Evolutionary conservation across 2,888 invertebrate species (phyloP).

Genomic region (Halocaridina rubra): DNA sequence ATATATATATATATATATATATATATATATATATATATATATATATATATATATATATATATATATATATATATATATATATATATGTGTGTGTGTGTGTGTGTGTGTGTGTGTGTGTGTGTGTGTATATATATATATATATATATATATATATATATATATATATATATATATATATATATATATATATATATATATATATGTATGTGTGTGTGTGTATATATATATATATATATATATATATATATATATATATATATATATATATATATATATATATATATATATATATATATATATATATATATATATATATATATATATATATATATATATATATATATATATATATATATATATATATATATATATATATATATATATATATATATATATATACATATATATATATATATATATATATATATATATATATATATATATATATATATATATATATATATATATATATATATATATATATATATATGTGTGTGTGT

Average conservation of each 20-base stretch:
- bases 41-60: too few species aligned
- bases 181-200: background rate
- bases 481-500: background rate
- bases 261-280: background rate
- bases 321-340: background rate
- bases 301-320: too few species aligned
- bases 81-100: background rate
- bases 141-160: background rate
- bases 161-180: background rate
- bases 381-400: background rate
- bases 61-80: background rate
- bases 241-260: background rate
- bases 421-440: background rate
- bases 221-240: background rate
- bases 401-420: background rate
- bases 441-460: too few species aligned
- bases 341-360: background rate
- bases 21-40: too few species aligned
- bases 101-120: background rate
- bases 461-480: background rate
- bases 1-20: too few species aligned
- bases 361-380: background rate
- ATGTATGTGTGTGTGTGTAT: background rate
- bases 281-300: background rate
- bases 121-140: background rate